These are phyloP conservation scores for Phalera bucephala DNA, from an alignment of 2,888 invertebrate genomes.

Conservation along the genomic window DNA sequence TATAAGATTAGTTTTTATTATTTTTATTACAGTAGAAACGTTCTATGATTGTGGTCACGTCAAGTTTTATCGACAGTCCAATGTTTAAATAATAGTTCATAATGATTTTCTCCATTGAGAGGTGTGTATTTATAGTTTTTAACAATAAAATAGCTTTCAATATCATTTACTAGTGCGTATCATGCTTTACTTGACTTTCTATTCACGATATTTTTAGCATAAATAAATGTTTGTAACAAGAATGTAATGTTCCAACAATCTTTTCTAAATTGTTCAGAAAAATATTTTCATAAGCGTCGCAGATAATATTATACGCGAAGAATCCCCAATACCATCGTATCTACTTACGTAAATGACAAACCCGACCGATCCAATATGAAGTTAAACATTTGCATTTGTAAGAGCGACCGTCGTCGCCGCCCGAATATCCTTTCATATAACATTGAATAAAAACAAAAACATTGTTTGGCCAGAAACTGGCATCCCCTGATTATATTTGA, in stretches of 20 bases:
- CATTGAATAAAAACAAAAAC: slow-evolving; percentile 71
- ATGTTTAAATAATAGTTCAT: slow-evolving; percentile 4
- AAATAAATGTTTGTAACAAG: too few relatives aligned
- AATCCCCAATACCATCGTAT: slow-evolving; percentile 36
- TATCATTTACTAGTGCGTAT: too few relatives aligned
- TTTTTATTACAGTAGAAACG: slow-evolving; percentile 14
- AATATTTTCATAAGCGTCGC: too few relatives aligned
- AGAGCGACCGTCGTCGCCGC: slow-evolving; percentile 38
- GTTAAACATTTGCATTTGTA: slow-evolving; percentile 70
- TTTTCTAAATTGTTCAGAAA: too few relatives aligned
- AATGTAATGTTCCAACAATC: too few relatives aligned
- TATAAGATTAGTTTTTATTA: slow-evolving; percentile 11
- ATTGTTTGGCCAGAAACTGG: slow-evolving; percentile 65
- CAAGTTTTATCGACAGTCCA: slow-evolving; percentile 12
- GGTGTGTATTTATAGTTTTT: neutral
- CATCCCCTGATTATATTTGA: slow-evolving; percentile 80
- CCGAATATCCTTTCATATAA: slow-evolving; percentile 58
- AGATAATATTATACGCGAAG: slow-evolving; percentile 17
- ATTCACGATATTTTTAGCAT: too few relatives aligned
- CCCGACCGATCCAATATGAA: slow-evolving; percentile 64
- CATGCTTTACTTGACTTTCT: too few relatives aligned
- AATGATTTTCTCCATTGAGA: slow-evolving; percentile 3
- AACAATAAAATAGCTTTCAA: neutral
- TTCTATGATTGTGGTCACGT: slow-evolving; percentile 10
- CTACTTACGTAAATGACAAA: slow-evolving; percentile 41